Percentiles rank a stretch among this genome's conserved stretches.
Conservation (phyloP, 2,113 vertebrate species). For the Melanotaenia duboulayi region DNA sequence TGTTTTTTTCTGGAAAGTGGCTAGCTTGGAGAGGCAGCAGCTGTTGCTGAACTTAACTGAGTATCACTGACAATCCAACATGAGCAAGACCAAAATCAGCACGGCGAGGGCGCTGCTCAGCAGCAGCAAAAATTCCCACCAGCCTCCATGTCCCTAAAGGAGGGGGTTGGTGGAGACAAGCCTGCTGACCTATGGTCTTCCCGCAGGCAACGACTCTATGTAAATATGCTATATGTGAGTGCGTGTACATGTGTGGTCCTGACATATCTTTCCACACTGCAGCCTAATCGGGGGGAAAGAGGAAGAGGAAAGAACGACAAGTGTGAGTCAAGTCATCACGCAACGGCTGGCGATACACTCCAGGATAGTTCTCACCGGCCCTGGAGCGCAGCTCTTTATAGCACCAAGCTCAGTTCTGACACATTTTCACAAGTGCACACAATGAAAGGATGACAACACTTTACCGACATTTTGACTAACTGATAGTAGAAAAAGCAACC, state of each 20-base stretch:
- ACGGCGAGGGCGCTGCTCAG: slow-evolving; percentile 41
- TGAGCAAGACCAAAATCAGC: slow-evolving; percentile 10
- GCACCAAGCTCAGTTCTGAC: slow-evolving; percentile 42
- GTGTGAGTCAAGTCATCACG: slow-evolving; percentile 74
- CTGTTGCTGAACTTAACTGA: slow-evolving; percentile 39
- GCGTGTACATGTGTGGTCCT: slow-evolving; percentile 8
- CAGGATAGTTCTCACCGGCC: slow-evolving; percentile 56
- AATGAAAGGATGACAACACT: slow-evolving; percentile 18
- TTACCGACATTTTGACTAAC: slow-evolving; percentile 39
- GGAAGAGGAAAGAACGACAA: slow-evolving; percentile 60
- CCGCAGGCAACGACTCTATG: slow-evolving; percentile 37
- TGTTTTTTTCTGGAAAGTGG: slow-evolving; percentile 51
- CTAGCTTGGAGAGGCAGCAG: slow-evolving; percentile 52
- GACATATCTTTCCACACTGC: slow-evolving; percentile 48
- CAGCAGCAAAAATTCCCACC: slow-evolving; percentile 36
- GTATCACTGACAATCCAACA: slow-evolving; percentile 33
- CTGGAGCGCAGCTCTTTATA: slow-evolving; percentile 65
- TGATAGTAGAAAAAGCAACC: background rate
- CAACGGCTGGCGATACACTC: slow-evolving; percentile 66
- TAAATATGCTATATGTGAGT: slow-evolving; percentile 21
- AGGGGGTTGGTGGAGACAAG: slow-evolving; percentile 31
- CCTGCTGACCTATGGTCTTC: slow-evolving; percentile 21
- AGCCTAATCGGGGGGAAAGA: slow-evolving; percentile 64
- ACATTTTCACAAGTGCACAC: slow-evolving; percentile 29
- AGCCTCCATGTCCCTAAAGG: slow-evolving; percentile 19